Evolutionary conservation across 2,113 vertebrate genomes (phyloP).

Genomic region (Odontesthes bonariensis): DNA sequence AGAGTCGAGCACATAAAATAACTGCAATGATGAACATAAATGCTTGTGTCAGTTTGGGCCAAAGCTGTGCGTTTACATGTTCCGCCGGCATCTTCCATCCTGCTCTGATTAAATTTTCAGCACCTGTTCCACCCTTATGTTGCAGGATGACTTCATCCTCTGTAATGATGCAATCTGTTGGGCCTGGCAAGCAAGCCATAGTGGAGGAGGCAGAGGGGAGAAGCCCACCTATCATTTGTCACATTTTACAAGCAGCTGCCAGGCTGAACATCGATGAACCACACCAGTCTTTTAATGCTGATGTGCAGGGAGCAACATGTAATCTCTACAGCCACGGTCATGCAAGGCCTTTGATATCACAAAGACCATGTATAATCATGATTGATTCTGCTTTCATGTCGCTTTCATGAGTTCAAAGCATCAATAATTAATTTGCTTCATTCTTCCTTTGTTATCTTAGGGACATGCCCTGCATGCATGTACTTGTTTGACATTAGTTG

Average conservation of each 20-base stretch:
- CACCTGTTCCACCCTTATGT: constrained; percentile 79
- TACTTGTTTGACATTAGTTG: not conserved
- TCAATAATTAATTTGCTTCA: constrained; percentile 3
- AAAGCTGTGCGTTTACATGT: constrained; percentile 61
- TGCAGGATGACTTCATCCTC: constrained; percentile 84
- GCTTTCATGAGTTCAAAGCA: not conserved
- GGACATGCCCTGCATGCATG: not conserved
- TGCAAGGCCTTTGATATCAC: constrained; percentile 5
- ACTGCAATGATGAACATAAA: constrained; percentile 24
- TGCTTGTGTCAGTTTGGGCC: constrained; percentile 19
- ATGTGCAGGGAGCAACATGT: constrained; percentile 4
- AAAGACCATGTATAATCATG: not conserved
- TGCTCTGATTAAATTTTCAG: constrained; percentile 78
- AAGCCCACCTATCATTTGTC: constrained; percentile 69
- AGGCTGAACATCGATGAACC: constrained; percentile 31
- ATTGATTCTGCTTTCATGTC: constrained; percentile 8
- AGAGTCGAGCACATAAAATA: constrained; percentile 12
- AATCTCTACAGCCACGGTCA: not conserved
- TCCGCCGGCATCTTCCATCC: constrained; percentile 49
- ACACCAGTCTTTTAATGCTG: constrained; percentile 8
- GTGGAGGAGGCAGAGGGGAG: constrained; percentile 44
- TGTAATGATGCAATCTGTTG: constrained; percentile 80
- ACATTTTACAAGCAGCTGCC: constrained; percentile 60
- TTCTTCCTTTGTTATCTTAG: not conserved
- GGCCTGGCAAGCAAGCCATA: constrained; percentile 69